Evolutionary conservation across 2,113 vertebrate species (phyloP), one percentile per base, ranked within the genome.

Genomic region (Seriola dumerili): DNA sequence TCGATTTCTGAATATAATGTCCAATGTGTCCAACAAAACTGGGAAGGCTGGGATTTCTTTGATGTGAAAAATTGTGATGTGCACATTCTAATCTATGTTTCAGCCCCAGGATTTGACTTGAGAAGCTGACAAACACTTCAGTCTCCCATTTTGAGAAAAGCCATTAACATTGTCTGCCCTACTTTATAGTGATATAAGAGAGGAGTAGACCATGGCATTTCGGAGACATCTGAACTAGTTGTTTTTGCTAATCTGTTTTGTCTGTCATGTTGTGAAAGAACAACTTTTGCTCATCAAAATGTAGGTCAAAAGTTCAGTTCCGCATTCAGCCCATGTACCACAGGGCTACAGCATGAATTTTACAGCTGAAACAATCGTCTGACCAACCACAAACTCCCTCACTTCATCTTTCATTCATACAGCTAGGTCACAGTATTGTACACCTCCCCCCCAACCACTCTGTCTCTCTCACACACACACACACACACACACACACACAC

Each of bases 401-500:
- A 72, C 77, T 65, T 76, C 73, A 88, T 89, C 76, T 85, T 72
- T 83, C 86, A 89, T 82, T 89, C 72, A 75, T 67, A 86, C 74
- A 76, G 63, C 19, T 59, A 61, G 61, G 79, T 77, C 67, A 63
- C 76, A 83, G 44, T 50, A 42, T 23, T 38, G 16, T 57, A 57
- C 59, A 44, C 23, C 23, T 4, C 19, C 46, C 25, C 17, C 62
- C 63, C 19, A 40, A 29, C 29, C 29, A 29, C 29, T 29, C 29
- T 29, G 29, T 29, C 29, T 2, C 29, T 2, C 29, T 2, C 5
- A 29, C 25, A 29, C 25, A 25, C 25, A 25, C 25, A 25, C 25
- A 25, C 25, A 25, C 25, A 29, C 25, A 57, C 58, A 64, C 62
- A 38, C 36, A 40, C 36, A 40, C 12, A 25, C 19, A 40, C 5